Evolutionary conservation across 2,797 vertebrate genomes (phyloP).

Genomic region (Spizella passerina): DNA sequence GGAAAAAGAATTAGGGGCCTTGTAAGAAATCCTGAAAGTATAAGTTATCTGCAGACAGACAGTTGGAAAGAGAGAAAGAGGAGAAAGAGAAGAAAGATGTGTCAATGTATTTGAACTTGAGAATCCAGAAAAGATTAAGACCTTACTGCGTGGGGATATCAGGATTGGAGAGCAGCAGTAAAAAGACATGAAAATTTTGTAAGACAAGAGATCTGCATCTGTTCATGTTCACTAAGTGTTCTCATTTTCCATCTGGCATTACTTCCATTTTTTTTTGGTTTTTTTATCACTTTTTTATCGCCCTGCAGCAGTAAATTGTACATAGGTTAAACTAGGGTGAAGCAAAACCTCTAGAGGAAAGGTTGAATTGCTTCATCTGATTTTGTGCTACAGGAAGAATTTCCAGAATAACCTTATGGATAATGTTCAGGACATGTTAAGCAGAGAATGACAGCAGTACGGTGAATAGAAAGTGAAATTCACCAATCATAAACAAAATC

Average conservation of each 20-base stretch:
- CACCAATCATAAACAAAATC: background rate
- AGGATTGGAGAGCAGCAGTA: background rate
- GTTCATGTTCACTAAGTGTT: background rate
- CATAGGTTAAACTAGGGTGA: background rate
- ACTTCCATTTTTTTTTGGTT: background rate
- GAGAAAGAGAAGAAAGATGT: background rate
- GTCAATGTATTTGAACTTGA: background rate
- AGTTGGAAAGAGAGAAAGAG: background rate
- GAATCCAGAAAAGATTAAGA: background rate
- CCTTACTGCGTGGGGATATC: background rate
- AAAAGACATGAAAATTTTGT: conserved; percentile 22
- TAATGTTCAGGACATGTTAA: background rate
- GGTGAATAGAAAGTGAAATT: background rate
- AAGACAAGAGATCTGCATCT: background rate
- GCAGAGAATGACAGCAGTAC: background rate
- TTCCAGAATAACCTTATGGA: background rate
- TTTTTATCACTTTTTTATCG: background rate
- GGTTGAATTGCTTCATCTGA: background rate
- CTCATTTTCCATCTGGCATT: background rate
- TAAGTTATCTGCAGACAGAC: background rate
- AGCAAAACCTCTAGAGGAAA: background rate
- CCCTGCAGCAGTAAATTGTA: background rate
- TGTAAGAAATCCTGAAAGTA: background rate
- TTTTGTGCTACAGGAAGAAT: background rate
- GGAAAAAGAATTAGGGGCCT: background rate